A percentile compares a stretch with the other conserved stretches of the same genome.
phyloP scores from a whole-genome alignment of 2,888 invertebrate species.

The Meta bourneti region DNA sequence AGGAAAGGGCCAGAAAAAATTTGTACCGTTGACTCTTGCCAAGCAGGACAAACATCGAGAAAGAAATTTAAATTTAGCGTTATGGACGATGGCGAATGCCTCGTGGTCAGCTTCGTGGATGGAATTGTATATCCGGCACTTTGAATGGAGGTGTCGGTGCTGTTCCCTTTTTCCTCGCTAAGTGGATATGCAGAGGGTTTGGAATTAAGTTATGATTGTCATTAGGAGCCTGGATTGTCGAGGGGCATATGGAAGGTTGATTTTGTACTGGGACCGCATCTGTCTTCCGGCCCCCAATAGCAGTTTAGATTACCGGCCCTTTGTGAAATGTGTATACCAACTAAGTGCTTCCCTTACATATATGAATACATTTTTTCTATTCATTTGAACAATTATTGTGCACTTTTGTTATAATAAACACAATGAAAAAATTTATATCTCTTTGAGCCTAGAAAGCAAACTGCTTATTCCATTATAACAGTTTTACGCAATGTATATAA shows the following conservation, averaged over 20 bases:
- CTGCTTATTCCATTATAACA: no score
- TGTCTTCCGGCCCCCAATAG: no score
- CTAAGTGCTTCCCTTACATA: no score
- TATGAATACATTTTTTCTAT: no score
- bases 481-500: background rate
- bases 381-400: no score
- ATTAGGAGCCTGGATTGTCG: background rate
- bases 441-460: no score
- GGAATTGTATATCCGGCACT: background rate
- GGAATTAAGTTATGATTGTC: background rate
- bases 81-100: background rate
- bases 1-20: slow-evolving; percentile 63
- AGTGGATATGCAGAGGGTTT: background rate
- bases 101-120: background rate
- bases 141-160: background rate
- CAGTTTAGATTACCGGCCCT: no score
- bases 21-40: slow-evolving; percentile 22
- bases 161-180: no score
- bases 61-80: slow-evolving; percentile 30
- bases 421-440: no score
- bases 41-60: background rate
- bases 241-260: background rate
- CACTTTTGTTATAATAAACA: no score
- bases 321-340: no score
- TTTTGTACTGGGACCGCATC: no score